Conservation (phyloP, 2,113 vertebrate genomes). For the Sebastes fasciatus region DNA sequence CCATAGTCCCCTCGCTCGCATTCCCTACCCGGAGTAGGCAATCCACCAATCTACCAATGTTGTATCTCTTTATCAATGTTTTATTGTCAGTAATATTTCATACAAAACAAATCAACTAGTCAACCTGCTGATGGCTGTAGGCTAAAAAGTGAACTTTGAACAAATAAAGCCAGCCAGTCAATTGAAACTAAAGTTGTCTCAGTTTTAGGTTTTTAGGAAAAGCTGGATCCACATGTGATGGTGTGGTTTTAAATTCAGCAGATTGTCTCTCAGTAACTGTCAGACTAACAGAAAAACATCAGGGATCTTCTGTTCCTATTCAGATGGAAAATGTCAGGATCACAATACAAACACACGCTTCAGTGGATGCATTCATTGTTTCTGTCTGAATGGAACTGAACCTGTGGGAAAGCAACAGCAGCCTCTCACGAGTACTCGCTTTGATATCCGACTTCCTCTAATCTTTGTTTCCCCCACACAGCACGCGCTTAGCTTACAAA, state of each 20-base stretch:
- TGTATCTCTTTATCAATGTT: too few relatives aligned
- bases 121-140: too few relatives aligned
- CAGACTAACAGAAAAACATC: not conserved
- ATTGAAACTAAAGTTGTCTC: not conserved
- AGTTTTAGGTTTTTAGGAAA: not conserved
- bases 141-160: too few relatives aligned
- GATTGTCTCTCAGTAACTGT: not conserved
- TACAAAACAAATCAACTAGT: too few relatives aligned
- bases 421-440: not conserved
- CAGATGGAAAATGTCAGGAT: conserved; percentile 2
- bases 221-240: not conserved
- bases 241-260: conserved; percentile 1
- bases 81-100: too few relatives aligned
- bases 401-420: conserved; percentile 6
- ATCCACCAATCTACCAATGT: too few relatives aligned
- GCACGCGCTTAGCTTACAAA: not conserved
- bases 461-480: conserved; percentile 15
- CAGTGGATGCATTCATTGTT: conserved; percentile 16
- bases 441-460: conserved; percentile 23
- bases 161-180: not conserved
- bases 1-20: too few relatives aligned
- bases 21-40: too few relatives aligned
- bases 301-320: conserved; percentile 6
- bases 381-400: conserved; percentile 32
- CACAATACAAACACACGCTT: conserved; percentile 23